Base-by-base conservation (phyloP, 2,888 invertebrate genomes). In the Archaeoteleia sp. region DNA sequence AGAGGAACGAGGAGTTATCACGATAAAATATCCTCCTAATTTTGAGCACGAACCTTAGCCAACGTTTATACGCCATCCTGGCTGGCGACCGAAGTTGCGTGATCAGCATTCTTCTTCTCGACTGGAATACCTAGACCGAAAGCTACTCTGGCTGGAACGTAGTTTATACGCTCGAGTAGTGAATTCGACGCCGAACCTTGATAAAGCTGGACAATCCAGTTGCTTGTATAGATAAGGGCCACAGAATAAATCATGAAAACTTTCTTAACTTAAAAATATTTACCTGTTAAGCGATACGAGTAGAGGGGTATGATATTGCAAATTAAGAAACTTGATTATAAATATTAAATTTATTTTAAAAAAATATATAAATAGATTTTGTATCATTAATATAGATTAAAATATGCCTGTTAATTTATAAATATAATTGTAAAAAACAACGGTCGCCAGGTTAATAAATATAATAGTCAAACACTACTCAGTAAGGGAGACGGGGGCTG, bases 1-100 rank as follows among this genome's bases (percentile, higher is more conserved):
- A 32, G 14, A 14, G 45, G 48, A 46, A 48, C 58, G 35, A 43
- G 48, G 10, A 46, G 53, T 48, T 66, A 46, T 58, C 43, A 30
- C 53, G 54, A 58, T 54, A 60, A 66, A 53, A 60, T 60, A 54
- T 43, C 37, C 51, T 35, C 51, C 66, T 66, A 66, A 58, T 66
- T 60, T 58, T 58, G 40, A 60, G 66, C 58, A 65, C 57, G 51
- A 45, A 65, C 37, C 34, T 40, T 34, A 43, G 55, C 66, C 48
- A 60, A 43, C 66, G 53, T 58, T 54, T 66, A 48, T 58, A 54
- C 58, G 48, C 48, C 43, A 66, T 58, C 40, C 20, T 40, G 51
- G 27, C 12, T 40, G 39, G 45, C 49, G 37, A 42, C 51, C 23
- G 32, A 42, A 54, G 48, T 42, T 62, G 62, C 62, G 62, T 54